Conservation (phyloP, 2,888 invertebrate species). For the Helicoverpa assulta region DNA sequence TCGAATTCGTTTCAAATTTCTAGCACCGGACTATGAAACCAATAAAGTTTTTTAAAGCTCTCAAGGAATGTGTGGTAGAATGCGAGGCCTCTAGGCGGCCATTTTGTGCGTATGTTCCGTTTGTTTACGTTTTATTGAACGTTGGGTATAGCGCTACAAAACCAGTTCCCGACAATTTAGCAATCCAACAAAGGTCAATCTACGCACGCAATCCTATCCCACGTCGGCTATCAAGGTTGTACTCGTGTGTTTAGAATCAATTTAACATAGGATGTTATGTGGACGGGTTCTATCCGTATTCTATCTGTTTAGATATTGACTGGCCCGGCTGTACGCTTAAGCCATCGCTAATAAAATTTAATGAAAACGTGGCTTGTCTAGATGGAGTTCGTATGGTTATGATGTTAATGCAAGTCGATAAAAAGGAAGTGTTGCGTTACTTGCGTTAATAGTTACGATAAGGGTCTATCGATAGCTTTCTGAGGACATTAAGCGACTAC, state of each 20-base stretch:
- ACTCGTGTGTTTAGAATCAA: slow-evolving; percentile 57
- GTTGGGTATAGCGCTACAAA: slow-evolving; percentile 57
- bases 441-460: background rate
- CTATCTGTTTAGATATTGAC: slow-evolving; percentile 37
- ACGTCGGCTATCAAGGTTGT: slow-evolving; percentile 58
- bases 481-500: background rate
- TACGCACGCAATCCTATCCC: slow-evolving; percentile 61
- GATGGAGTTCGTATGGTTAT: slow-evolving; percentile 7
- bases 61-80: slow-evolving; percentile 38
- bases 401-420: background rate
- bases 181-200: slow-evolving; percentile 64
- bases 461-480: background rate
- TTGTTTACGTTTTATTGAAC: slow-evolving; percentile 66
- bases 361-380: slow-evolving; percentile 14
- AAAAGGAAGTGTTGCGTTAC: background rate
- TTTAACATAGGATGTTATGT: slow-evolving; percentile 55
- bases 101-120: slow-evolving; percentile 64
- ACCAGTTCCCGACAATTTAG: slow-evolving; percentile 65
- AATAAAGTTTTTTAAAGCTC: slow-evolving; percentile 31
- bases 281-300: slow-evolving; percentile 35
- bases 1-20: slow-evolving; percentile 26
- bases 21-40: slow-evolving; percentile 10
- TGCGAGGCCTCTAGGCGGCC: slow-evolving; percentile 49
- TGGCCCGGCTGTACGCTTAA: slow-evolving; percentile 19
- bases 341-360: slow-evolving; percentile 21